Base-by-base conservation (phyloP, 2,797 vertebrate species). In the Pseudochromis fuscus region DNA sequence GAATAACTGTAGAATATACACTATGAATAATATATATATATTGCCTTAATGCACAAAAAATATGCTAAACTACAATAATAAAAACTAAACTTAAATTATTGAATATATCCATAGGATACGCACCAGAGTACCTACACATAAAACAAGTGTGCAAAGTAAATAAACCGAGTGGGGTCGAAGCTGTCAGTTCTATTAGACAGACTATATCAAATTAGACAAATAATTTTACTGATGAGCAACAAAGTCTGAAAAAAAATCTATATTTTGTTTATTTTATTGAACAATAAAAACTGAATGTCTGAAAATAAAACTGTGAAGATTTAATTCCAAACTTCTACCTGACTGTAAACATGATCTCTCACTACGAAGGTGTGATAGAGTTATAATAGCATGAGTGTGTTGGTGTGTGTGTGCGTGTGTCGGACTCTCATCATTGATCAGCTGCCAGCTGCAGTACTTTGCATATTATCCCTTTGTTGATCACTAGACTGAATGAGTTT, bases 391-490 rank as follows among this genome's bases (percentile, higher is more conserved):
- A 19, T 19, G 9, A 42, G 7, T 40, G 38, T n/a, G 18, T 19
- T 42, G 3, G 40, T 19, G 9, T 19, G 40, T n/a, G n/a, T n/a
- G 40, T 33, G 9, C 12, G 16, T 10, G 11, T 31, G 21, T n/a
- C 40, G 2, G 18, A 60, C 19, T 52, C 15, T 38, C 63, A 42
- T 24, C 19, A 35, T 51, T 49, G 23, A 25, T 78, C 45, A 53
- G 2, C 28, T 63, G 49, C 6, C 50, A 52, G 52, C 37, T 27
- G 10, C 30, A 69, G 4, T 5, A 27, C 15, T 76, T 77, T 70
- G 46, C 38, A 61, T 62, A 27, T 59, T 38, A 61, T 45, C 28
- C 10, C 2, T 48, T 21, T 66, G 18, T 38, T 50, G 50, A 51
- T 53, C 5, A 53, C 45, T 45, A 16, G 16, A 53, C 44, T 52